A percentile compares a stretch with the other conserved stretches of the same genome.
phyloP scores from a whole-genome alignment of 2,797 vertebrate genomes.

The Sciurus vulgaris region DNA sequence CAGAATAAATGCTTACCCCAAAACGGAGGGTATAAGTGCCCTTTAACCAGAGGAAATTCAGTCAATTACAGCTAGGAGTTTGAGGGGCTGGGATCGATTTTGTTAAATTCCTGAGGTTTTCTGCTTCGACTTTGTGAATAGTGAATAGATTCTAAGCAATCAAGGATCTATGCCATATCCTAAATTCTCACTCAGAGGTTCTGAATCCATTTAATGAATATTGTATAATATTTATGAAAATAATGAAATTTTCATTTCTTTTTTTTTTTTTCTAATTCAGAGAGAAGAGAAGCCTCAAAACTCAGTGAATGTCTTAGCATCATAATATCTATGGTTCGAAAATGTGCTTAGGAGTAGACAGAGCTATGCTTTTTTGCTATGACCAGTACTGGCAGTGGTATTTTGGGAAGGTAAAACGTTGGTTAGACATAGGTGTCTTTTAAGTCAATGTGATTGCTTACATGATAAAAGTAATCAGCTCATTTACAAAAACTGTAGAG shows the following conservation, averaged over 20 bases:
- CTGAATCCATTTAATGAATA: not conserved
- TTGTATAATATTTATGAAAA: not conserved
- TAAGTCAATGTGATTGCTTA: slow-evolving; percentile 12
- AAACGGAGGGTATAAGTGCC: slow-evolving; percentile 23
- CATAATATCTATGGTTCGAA: not conserved
- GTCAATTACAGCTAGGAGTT: not conserved
- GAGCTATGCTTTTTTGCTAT: not conserved
- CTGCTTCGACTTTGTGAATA: slow-evolving; percentile 20
- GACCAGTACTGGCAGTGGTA: not conserved
- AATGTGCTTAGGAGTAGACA: not conserved
- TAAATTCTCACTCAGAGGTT: not conserved
- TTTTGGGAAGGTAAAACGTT: not conserved
- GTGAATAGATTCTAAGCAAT: slow-evolving; percentile 15
- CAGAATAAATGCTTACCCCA: slow-evolving; percentile 43
- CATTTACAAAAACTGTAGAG: not conserved
- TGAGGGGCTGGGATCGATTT: not conserved
- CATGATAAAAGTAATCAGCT: not conserved
- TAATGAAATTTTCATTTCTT: not conserved
- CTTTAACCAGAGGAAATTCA: not conserved
- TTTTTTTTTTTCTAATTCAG: not conserved
- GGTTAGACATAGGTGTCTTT: not conserved
- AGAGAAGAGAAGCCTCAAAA: not conserved
- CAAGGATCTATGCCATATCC: not conserved
- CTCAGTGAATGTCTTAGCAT: not conserved
- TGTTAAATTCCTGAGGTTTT: not conserved